Base-by-base conservation (phyloP, 2,888 invertebrate species). In the Macaria liturata region DNA sequence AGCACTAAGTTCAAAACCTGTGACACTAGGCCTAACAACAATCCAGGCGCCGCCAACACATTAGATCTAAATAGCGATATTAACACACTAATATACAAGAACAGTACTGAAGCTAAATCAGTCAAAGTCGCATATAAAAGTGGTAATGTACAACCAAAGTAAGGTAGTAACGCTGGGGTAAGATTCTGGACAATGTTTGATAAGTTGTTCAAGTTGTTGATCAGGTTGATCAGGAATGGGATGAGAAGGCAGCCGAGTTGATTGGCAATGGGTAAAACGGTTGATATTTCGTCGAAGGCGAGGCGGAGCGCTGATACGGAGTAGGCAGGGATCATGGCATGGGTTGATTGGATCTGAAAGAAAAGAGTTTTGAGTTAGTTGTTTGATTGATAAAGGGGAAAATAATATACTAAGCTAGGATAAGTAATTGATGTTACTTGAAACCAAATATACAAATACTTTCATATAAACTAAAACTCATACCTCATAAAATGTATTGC, bases 121-220 rank as follows among this genome's bases (percentile, higher is more conserved):
- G 91, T 91, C 49, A 91, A 65, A 0, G 91, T 91, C 0, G 91
- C 90, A 20, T 91, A 91, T 0, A 91, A 40, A 0, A 91, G 69
- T 0, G 91, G 91, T 1, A 91, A 49, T 0, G 91, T 91, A 34
- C 91, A 91, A 0, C 91, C 91, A 9, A 91, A 91, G 56, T 91
- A 91, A 0, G 91, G 91, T 0, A 91, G 45, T 0, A 91, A 57
- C 0, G 91, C 91, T 20, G 91, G 91, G 0, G 91, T 91, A 1
- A 91, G 54, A 50, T 91, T 91, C 49, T 91, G 91, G 0, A 91
- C 87, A 0, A 91, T 91, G 46, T 91, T 91, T 0, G 91, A 91
- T 0, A 91, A 47, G 49, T 91, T 91, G 60, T 91, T 91, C 1
- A 91, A 53, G 49, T 91, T 91, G 55, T 91, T 91, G 46, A 91